A percentile compares a stretch with the other conserved stretches of the same genome.
These are phyloP conservation scores for Tyto alba DNA, from an alignment of 2,113 vertebrate genomes.

Conservation along the genomic window DNA sequence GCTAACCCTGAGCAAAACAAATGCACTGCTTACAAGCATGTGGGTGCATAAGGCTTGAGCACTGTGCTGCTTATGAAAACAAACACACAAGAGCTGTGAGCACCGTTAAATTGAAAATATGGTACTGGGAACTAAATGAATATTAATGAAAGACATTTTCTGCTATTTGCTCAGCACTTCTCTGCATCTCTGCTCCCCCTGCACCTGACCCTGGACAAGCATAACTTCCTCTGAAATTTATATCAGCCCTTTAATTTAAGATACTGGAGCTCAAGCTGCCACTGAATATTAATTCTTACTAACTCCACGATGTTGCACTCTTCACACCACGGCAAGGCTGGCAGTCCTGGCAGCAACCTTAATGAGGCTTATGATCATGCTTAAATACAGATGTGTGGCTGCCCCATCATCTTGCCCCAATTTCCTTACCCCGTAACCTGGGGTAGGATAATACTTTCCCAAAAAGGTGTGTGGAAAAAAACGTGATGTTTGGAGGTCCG, in stretches of 20 bases:
- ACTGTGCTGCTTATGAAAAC: not conserved
- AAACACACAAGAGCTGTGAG: not conserved
- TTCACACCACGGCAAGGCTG: not conserved
- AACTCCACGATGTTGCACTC: not conserved
- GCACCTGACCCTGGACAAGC: not conserved
- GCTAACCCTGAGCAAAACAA: not conserved
- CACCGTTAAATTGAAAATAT: not conserved
- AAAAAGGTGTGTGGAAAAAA: not conserved
- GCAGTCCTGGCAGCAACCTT: not conserved
- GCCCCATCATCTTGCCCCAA: not conserved
- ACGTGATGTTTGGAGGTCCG: rapidly evolving
- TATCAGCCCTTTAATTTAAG: not conserved
- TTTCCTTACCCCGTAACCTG: not conserved
- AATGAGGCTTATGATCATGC: not conserved
- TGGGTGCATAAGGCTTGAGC: not conserved
- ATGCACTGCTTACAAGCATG: not conserved
- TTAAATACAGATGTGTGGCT: not conserved
- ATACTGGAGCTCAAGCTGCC: not conserved
- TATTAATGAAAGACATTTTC: slow-evolving; percentile 42
- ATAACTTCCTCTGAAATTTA: not conserved
- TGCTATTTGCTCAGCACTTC: slow-evolving; percentile 37
- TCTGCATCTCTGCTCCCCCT: not conserved
- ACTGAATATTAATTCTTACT: not conserved
- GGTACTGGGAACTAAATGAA: not conserved
- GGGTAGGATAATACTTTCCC: not conserved